A percentile compares a stretch with the other conserved stretches of the same genome.
Evolutionary conservation across 1,140 invertebrate genomes (phyloP).

Genomic region (Saccostrea glomerata): DNA sequence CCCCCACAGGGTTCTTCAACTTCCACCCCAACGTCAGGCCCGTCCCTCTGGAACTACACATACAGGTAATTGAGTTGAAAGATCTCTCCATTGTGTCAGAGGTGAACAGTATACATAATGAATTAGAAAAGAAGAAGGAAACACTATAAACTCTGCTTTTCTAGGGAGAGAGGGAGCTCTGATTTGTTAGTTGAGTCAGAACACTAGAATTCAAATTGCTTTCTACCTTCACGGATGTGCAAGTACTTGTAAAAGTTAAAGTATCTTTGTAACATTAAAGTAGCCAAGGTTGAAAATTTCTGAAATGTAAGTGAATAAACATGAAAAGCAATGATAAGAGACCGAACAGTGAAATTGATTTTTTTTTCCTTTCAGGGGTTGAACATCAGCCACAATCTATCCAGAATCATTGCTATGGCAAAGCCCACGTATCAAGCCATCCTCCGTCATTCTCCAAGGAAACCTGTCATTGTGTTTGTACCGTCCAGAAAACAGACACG

Average conservation of each 20-base stretch:
- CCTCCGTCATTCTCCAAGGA: conserved; percentile 90
- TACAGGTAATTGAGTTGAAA: conserved; percentile 82
- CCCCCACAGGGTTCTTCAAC: conserved; percentile 95
- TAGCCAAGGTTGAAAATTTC: too few species aligned
- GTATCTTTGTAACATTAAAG: too few species aligned
- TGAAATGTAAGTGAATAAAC: too few species aligned
- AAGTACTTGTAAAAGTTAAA: too few species aligned
- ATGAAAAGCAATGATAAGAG: neutral
- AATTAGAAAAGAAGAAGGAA: too few species aligned
- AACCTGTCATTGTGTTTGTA: conserved; percentile 97
- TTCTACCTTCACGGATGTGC: too few species aligned
- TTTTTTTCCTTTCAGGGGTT: conserved; percentile 85
- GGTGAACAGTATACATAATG: too few species aligned
- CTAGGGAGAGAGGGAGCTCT: too few species aligned
- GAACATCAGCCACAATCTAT: conserved; percentile 98
- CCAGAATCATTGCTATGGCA: conserved; percentile 96
- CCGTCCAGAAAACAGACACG: conserved; percentile 95
- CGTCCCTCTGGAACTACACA: conserved; percentile 95
- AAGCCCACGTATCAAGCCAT: conserved; percentile 98
- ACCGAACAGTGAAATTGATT: too few species aligned
- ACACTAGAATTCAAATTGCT: too few species aligned
- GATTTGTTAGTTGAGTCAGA: too few species aligned
- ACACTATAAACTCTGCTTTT: too few species aligned
- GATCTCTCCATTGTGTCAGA: neutral
- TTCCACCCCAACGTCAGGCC: conserved; percentile 99